These are phyloP conservation scores for Corapipo altera DNA, from an alignment of 2,113 vertebrate genomes.

Conservation along the genomic window DNA sequence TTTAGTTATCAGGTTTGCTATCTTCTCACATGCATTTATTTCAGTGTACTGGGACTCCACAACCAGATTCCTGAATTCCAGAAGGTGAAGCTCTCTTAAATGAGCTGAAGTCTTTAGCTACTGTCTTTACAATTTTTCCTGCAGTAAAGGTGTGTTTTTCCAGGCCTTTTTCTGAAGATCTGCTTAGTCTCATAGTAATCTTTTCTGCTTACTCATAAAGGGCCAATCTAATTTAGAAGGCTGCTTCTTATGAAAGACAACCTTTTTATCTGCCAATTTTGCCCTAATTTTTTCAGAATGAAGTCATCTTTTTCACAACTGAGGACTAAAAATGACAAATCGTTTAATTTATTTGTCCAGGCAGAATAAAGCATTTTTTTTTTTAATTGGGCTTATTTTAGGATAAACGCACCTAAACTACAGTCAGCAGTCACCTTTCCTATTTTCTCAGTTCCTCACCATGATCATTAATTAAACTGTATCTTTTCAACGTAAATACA, in stretches of 20 bases:
- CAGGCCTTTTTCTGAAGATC: not conserved
- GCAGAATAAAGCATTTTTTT: not conserved
- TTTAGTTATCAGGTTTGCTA: not conserved
- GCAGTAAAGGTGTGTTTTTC: constrained; percentile 53
- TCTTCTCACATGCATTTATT: not conserved
- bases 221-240: constrained; percentile 42
- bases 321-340: constrained; percentile 2
- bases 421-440: not conserved
- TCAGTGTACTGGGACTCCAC: not conserved
- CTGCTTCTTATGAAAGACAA: not conserved
- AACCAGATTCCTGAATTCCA: not conserved
- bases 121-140: constrained; percentile 52
- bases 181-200: constrained; percentile 28
- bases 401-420: not conserved
- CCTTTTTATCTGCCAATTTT: constrained; percentile 37
- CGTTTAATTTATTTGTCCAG: constrained; percentile 6
- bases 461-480: not conserved
- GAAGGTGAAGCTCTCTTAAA: not conserved
- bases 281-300: not conserved
- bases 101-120: not conserved
- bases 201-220: constrained; percentile 55
- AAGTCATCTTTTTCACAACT: not conserved
- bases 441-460: not conserved
- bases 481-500: constrained; percentile 1
- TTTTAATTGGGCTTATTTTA: not conserved